Conservation (phyloP, 2,113 vertebrate genomes). For the Burhinus bistriatus region DNA sequence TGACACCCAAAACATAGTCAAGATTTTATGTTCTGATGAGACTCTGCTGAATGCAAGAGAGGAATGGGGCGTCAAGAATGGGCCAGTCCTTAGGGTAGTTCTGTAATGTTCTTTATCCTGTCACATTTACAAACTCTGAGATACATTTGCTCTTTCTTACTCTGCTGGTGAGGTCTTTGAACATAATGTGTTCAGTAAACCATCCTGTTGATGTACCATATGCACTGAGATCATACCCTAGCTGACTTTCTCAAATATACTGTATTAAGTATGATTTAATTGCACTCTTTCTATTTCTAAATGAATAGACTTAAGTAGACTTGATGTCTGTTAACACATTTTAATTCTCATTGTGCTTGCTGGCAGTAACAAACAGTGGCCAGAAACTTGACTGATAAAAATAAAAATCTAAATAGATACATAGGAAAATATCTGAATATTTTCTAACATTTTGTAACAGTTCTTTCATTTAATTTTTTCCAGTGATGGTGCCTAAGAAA, state of each 20-base stretch:
- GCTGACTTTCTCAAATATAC: not conserved
- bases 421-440: not conserved
- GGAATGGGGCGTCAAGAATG: not conserved
- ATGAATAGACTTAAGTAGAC: not conserved
- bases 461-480: not conserved
- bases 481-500: not conserved
- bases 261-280: not conserved
- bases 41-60: not conserved
- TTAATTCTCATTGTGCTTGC: not conserved
- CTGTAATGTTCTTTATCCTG: not conserved
- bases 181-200: not conserved
- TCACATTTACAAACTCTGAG: not conserved
- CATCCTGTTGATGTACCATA: accelerated
- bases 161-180: not conserved
- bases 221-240: not conserved
- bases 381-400: not conserved
- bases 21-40: not conserved
- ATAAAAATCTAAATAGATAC: not conserved
- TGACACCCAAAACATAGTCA: not conserved
- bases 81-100: not conserved
- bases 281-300: not conserved
- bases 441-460: not conserved
- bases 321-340: not conserved
- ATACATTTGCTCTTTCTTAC: not conserved
- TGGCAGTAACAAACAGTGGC: not conserved